phyloP scores from a whole-genome alignment of 2,113 vertebrate species.

The Coregonus clupeaformis region DNA sequence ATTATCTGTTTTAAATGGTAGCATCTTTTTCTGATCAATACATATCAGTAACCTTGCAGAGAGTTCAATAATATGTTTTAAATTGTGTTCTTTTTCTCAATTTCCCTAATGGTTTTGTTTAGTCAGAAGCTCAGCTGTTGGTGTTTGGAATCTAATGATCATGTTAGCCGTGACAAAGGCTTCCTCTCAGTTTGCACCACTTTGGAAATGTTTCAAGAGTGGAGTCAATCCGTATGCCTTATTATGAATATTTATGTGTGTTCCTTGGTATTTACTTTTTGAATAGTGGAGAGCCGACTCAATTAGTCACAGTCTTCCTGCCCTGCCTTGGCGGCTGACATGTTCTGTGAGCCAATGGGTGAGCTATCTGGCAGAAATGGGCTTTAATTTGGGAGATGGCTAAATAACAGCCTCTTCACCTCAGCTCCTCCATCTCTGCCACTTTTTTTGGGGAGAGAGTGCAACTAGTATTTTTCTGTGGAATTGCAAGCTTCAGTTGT shows the following conservation, averaged over 20 bases:
- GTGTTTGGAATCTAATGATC: no score
- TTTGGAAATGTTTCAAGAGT: slow-evolving; percentile 57
- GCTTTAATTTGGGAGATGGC: slow-evolving; percentile 59
- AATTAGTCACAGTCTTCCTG: slow-evolving; percentile 71
- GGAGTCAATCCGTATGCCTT: slow-evolving; percentile 57
- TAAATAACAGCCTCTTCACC: slow-evolving; percentile 50
- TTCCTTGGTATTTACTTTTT: slow-evolving; percentile 70
- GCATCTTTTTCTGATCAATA: no score
- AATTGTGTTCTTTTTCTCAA: no score
- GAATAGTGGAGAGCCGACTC: slow-evolving; percentile 64
- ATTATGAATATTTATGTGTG: slow-evolving; percentile 70
- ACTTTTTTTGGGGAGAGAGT: neutral
- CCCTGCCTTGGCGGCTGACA: slow-evolving; percentile 61
- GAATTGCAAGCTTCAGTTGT: neutral
- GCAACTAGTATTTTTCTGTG: neutral
- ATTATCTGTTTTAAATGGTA: no score
- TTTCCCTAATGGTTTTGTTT: no score
- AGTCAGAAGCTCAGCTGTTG: no score
- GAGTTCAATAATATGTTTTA: no score
- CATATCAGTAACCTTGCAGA: no score
- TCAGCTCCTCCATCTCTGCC: neutral
- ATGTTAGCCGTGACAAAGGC: slow-evolving; percentile 49
- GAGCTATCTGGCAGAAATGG: slow-evolving; percentile 49
- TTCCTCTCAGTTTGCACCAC: slow-evolving; percentile 14
- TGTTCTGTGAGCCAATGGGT: neutral